These are phyloP conservation scores for Cuculus canorus DNA, from an alignment of 2,797 vertebrate genomes.

Conservation along the genomic window DNA sequence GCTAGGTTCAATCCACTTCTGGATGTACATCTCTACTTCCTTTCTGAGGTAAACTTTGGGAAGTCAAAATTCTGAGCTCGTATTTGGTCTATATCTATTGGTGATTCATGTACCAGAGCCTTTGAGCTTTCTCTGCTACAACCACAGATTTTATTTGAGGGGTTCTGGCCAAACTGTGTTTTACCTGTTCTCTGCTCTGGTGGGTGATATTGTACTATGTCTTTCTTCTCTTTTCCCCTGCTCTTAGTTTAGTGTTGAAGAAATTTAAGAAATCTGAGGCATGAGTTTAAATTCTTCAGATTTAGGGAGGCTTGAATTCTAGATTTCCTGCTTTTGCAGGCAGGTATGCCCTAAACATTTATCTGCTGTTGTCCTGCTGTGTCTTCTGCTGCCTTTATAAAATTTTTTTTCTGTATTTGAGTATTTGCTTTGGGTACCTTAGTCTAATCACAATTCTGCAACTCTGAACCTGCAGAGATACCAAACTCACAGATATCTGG, in stretches of 20 bases:
- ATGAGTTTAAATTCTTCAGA: neutral
- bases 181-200: neutral
- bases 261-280: neutral
- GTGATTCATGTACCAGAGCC: neutral
- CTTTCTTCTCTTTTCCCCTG: neutral
- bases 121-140: neutral
- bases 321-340: neutral
- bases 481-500: neutral
- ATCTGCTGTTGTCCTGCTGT: neutral
- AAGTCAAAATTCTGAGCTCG: neutral
- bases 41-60: neutral
- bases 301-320: neutral
- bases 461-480: neutral
- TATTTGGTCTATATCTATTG: neutral
- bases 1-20: neutral
- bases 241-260: neutral
- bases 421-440: neutral
- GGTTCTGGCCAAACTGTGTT: neutral
- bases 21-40: neutral
- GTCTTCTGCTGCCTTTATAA: neutral
- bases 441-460: neutral
- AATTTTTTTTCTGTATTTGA: neutral
- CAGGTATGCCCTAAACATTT: neutral
- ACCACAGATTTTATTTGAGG: neutral
- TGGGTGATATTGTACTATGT: neutral